Percentiles rank a stretch among this genome's conserved stretches.
Evolutionary conservation across 30 jellyfish, hydroid and myxozoan genomes (phyloP).

Genomic region (Hydractinia symbiolongicarpus): DNA sequence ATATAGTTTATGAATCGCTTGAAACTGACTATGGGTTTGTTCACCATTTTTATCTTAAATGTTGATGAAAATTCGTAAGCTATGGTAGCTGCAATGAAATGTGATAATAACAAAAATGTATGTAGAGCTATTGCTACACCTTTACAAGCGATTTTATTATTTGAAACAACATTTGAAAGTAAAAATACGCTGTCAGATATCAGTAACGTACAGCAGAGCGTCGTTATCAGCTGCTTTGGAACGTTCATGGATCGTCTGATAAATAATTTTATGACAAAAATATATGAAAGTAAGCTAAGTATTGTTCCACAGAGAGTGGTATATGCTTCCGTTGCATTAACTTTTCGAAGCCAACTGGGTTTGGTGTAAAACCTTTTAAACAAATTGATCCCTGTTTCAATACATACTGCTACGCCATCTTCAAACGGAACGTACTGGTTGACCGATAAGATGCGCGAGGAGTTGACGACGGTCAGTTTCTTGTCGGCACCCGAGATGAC

Average conservation of each 20-base stretch:
- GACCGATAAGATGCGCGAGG: too few species aligned
- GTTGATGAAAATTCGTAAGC: background rate
- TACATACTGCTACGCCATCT: too few species aligned
- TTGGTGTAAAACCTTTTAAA: too few species aligned
- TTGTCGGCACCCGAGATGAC: too few species aligned
- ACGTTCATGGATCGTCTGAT: background rate
- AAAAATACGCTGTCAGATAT: constrained; percentile 5
- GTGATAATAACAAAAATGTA: background rate
- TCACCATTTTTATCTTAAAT: background rate
- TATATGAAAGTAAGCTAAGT: too few species aligned
- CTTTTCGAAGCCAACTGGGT: too few species aligned
- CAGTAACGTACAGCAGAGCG: background rate
- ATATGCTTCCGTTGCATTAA: too few species aligned
- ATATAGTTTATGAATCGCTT: background rate
- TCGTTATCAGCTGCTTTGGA: background rate
- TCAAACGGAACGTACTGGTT: too few species aligned
- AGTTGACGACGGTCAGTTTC: too few species aligned
- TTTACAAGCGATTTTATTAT: background rate
- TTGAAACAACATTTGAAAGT: background rate
- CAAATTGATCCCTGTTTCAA: too few species aligned
- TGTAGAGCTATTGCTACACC: background rate
- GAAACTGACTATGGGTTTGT: background rate
- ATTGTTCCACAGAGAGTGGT: too few species aligned
- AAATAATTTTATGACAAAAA: too few species aligned
- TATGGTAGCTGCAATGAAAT: background rate